phyloP scores from a whole-genome alignment of 2,888 invertebrate genomes.

The Mythimna vitellina region DNA sequence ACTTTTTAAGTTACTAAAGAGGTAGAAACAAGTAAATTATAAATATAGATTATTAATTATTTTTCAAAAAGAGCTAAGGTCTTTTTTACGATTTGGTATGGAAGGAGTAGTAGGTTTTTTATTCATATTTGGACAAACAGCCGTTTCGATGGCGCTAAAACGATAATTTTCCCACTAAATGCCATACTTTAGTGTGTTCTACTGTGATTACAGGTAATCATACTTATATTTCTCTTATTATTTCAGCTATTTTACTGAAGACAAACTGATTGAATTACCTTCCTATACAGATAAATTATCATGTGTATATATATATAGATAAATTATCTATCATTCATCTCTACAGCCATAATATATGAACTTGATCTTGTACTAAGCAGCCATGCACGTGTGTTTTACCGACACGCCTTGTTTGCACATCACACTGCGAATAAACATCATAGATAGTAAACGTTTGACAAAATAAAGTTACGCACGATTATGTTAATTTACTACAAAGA shows the following conservation, averaged over 20 bases:
- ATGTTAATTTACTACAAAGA: conserved; percentile 80
- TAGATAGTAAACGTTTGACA: conserved; percentile 52
- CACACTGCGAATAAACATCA: conserved; percentile 38
- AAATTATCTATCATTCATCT: not conserved
- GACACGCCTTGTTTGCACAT: conserved; percentile 33
- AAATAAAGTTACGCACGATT: conserved; percentile 71
- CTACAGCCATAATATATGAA: conserved; percentile 11
- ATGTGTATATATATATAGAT: no score
- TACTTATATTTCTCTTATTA: not conserved
- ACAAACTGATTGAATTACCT: not conserved
- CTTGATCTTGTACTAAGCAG: conserved; percentile 43
- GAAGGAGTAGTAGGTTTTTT: not conserved
- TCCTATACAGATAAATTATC: not conserved
- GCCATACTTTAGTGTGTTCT: no score
- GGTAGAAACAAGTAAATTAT: not conserved
- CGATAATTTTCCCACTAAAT: not conserved
- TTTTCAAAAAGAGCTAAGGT: not conserved
- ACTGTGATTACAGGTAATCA: no score
- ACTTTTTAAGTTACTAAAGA: not conserved
- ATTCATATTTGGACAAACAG: not conserved
- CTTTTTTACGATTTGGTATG: not conserved
- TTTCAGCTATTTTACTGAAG: not conserved
- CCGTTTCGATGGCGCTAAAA: not conserved
- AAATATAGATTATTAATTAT: not conserved
- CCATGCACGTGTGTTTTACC: conserved; percentile 37